Evolutionary conservation across 2,888 invertebrate genomes (phyloP), one percentile per base, ranked within the genome.

Genomic region (Aspidiotus rigidus): DNA sequence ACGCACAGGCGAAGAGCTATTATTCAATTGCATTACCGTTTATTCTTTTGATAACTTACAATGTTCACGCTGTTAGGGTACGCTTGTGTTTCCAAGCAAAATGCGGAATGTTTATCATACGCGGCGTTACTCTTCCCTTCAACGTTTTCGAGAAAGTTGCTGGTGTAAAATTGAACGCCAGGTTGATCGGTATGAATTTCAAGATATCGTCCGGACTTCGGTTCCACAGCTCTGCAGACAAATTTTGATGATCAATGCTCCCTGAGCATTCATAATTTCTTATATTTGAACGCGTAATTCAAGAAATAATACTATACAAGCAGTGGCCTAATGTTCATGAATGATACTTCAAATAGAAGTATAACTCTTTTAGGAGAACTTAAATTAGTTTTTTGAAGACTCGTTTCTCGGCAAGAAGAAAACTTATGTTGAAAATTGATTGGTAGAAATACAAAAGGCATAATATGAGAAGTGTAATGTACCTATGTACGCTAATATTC

Each of bases 41-140:
- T n/a, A 2, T 11, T 28, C 28, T 28, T 28, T 28, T 3, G 2
- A 44, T 9, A 64, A 77, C 83, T 83, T 78, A 88, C 89, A 77
- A 89, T 86, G 79, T 94, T 91, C 1, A 90, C 81, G n/a, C 93
- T 90, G 79, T 96, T 90, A 0, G 96, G 95, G 80, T 86, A 95
- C 77, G 91, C 90, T 79, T 96, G 95, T 0, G 95, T 90, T 81
- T 95, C 94, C 64, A 94, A 79, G 76, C 93, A 93, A 75, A 95
- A 86, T 5, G 89, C 89, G 0, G 88, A 87, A 74, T 91, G 90
- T 73, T 85, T 86, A 70, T 80, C 83, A 76, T 94, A 94, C 10
- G 77, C 75, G 0, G 84, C 82, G 0, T 86, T 86, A 7, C 80
- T 79, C 77, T 93, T 93, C 1, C 93, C 94, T 7, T 76, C 72